phyloP scores from a whole-genome alignment of 53 echinoderm and acorn worm species.

The Echinometra lucunter region DNA sequence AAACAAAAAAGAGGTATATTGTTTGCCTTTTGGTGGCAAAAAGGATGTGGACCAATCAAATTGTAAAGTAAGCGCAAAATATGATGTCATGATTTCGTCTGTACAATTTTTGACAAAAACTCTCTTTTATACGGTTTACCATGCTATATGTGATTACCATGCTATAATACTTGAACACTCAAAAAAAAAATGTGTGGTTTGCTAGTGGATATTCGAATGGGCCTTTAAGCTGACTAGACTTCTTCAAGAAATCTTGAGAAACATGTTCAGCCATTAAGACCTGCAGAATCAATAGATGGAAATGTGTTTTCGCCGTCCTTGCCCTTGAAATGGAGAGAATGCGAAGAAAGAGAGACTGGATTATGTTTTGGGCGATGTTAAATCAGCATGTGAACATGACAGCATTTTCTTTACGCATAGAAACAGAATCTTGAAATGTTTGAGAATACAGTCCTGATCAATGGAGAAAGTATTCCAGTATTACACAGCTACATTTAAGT shows the following conservation, averaged over 20 bases:
- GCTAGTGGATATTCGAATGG: no score
- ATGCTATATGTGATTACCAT: no score
- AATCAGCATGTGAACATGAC: conserved; percentile 1
- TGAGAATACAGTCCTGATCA: neutral
- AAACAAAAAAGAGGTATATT: no score
- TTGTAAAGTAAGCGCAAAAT: no score
- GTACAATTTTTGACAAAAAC: no score
- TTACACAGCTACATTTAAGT: neutral
- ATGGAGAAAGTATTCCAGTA: neutral
- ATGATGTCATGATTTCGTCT: no score
- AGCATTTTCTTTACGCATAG: neutral
- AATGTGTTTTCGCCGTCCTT: conserved; percentile 33
- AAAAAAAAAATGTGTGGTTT: no score
- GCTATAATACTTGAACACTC: no score
- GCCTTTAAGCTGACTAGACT: neutral
- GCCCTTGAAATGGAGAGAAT: conserved; percentile 1
- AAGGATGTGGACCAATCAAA: no score
- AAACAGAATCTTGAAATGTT: neutral
- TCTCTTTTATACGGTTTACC: no score
- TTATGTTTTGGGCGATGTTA: neutral
- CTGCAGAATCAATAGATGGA: conserved; percentile 21
- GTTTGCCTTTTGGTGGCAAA: no score
- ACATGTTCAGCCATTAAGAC: neutral
- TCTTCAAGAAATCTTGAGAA: conserved; percentile 39
- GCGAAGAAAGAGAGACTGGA: neutral